Evolutionary conservation across 2,113 vertebrate genomes (phyloP).

Genomic region (Pseudopodoces humilis): DNA sequence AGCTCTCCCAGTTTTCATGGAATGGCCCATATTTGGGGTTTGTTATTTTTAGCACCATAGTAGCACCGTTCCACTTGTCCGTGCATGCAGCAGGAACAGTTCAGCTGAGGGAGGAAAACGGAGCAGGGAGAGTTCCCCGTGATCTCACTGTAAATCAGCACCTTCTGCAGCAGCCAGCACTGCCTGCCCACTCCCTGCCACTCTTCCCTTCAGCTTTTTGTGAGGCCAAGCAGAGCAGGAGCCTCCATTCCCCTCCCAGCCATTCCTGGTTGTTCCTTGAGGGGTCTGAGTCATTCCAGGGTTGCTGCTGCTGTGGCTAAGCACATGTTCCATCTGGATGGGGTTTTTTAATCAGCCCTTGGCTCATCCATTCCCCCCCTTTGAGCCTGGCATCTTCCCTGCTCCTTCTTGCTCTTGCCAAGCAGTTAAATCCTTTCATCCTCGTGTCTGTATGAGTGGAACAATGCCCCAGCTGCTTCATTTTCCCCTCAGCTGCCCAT

Average conservation of each 20-base stretch:
- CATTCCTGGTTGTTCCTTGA: background rate
- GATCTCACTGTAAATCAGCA: background rate
- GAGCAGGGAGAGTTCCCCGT: background rate
- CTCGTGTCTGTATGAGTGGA: accelerated
- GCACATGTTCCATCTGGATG: background rate
- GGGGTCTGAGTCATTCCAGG: background rate
- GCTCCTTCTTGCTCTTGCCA: background rate
- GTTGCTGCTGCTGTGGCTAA: background rate
- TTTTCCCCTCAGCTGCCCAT: background rate
- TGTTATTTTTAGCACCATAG: constrained; percentile 9
- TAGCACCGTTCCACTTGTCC: background rate
- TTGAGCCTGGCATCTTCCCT: background rate
- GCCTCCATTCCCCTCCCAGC: background rate
- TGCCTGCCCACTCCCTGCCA: background rate
- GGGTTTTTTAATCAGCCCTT: background rate
- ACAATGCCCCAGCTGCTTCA: background rate
- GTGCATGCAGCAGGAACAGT: background rate
- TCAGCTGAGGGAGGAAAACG: background rate
- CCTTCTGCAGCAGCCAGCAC: background rate
- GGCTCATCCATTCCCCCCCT: background rate
- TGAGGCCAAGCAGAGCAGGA: background rate
- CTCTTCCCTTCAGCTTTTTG: background rate
- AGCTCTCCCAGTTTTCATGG: background rate
- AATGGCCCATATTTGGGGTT: background rate
- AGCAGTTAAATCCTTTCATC: background rate